A percentile compares a stretch with the other conserved stretches of the same genome.
Evolutionary conservation across 2,113 vertebrate species (phyloP).

Genomic region (Camarhynchus parvulus): DNA sequence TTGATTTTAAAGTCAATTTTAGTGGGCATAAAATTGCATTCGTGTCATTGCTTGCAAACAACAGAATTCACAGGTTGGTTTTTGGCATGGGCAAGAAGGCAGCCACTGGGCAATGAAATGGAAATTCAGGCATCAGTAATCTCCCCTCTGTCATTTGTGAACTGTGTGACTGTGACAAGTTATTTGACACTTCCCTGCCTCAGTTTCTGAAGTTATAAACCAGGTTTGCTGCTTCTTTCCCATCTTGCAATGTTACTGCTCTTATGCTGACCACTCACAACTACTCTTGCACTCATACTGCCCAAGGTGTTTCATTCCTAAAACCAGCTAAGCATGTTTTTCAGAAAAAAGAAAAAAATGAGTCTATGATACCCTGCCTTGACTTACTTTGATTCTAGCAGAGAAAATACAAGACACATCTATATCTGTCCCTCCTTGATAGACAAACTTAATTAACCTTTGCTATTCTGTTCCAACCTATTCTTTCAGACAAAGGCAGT

Average conservation of each 20-base stretch:
- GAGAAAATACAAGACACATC: conserved; percentile 69
- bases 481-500: conserved; percentile 86
- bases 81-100: neutral
- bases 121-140: neutral
- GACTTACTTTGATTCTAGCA: conserved; percentile 77
- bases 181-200: neutral
- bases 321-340: conserved; percentile 36
- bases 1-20: neutral
- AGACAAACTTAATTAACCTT: conserved; percentile 99
- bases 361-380: conserved; percentile 22
- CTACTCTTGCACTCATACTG: neutral
- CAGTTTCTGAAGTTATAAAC: neutral
- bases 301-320: neutral
- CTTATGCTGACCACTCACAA: neutral
- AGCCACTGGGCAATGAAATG: fast-evolving
- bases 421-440: conserved; percentile 81
- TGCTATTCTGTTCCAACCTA: conserved; percentile 91
- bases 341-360: conserved; percentile 10
- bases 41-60: neutral
- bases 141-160: neutral
- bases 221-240: neutral
- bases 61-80: neutral
- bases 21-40: neutral
- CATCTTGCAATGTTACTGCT: neutral
- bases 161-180: neutral